Evolutionary conservation across 2,797 vertebrate genomes (phyloP).

Genomic region (Anisognathus igniventris): DNA sequence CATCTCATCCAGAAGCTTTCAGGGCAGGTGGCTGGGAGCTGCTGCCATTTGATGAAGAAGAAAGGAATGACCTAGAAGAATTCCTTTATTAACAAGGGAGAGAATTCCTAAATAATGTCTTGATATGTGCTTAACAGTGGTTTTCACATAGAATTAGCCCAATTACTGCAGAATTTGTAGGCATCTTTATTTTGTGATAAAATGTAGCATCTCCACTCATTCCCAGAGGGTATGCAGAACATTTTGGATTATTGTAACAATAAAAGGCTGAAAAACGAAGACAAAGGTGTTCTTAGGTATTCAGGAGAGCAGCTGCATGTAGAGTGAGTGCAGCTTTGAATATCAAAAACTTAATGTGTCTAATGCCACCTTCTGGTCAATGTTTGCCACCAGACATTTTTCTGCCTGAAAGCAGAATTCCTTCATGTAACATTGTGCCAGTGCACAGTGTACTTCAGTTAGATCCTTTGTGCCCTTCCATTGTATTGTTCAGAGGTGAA

Average conservation of each 20-base stretch:
- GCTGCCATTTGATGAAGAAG: background rate
- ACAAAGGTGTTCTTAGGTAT: constrained; percentile 56
- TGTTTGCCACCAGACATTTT: constrained; percentile 18
- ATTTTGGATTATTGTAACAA: constrained; percentile 6
- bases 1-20: background rate
- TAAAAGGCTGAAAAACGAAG: constrained; percentile 18
- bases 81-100: background rate
- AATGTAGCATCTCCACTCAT: background rate
- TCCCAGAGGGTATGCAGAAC: background rate
- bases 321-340: constrained; percentile 25
- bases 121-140: background rate
- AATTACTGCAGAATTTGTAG: constrained; percentile 6
- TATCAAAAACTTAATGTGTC: constrained; percentile 59
- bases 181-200: constrained; percentile 3
- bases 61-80: background rate
- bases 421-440: background rate
- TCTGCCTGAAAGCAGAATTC: background rate
- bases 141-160: background rate
- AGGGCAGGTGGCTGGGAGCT: background rate
- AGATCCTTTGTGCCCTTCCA: background rate
- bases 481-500: background rate
- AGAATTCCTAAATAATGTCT: background rate
- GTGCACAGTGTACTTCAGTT: background rate
- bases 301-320: constrained; percentile 13
- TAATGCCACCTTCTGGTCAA: constrained; percentile 69